phyloP scores from a whole-genome alignment of 2,888 invertebrate species.

The Drosophila yooni region DNA sequence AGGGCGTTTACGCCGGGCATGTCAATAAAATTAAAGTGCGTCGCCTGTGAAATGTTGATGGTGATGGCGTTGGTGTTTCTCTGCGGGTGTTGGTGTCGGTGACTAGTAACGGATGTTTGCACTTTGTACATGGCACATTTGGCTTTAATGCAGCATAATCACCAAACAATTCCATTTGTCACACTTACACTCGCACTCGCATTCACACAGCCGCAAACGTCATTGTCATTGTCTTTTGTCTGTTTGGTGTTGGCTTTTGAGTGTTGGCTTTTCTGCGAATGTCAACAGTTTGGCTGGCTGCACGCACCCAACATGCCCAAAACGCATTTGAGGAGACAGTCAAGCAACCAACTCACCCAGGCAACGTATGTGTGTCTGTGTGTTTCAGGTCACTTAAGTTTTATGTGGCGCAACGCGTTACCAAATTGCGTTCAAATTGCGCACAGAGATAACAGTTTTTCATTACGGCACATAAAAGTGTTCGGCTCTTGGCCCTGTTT shows the following conservation, averaged over 20 bases:
- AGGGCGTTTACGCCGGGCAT: constrained; percentile 48
- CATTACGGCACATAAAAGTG: constrained; percentile 81
- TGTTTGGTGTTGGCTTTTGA: constrained; percentile 41
- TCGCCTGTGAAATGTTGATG: constrained; percentile 32
- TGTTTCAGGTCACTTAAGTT: constrained; percentile 80
- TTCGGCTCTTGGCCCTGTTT: constrained; percentile 46
- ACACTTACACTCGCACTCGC: constrained; percentile 37
- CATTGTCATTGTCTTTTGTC: constrained; percentile 34
- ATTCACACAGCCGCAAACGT: constrained; percentile 28
- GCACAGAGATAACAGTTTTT: constrained; percentile 80
- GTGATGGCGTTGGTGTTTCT: constrained; percentile 16
- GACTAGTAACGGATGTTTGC: constrained; percentile 66
- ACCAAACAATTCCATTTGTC: constrained; percentile 79
- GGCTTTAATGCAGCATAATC: constrained; percentile 80
- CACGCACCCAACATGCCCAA: constrained; percentile 56
- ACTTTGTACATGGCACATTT: constrained; percentile 73
- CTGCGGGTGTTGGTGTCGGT: constrained; percentile 21
- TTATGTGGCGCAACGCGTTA: constrained; percentile 82
- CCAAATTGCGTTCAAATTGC: constrained; percentile 80
- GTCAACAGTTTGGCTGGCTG: constrained; percentile 75
- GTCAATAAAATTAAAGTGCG: constrained; percentile 78
- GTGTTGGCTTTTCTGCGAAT: constrained; percentile 63
- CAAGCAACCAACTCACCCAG: constrained; percentile 3
- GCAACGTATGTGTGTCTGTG: constrained; percentile 29
- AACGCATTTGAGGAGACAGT: constrained; percentile 14